Base-by-base conservation (phyloP, 2,888 invertebrate genomes). In the Dimorphilus gyrociliatus region DNA sequence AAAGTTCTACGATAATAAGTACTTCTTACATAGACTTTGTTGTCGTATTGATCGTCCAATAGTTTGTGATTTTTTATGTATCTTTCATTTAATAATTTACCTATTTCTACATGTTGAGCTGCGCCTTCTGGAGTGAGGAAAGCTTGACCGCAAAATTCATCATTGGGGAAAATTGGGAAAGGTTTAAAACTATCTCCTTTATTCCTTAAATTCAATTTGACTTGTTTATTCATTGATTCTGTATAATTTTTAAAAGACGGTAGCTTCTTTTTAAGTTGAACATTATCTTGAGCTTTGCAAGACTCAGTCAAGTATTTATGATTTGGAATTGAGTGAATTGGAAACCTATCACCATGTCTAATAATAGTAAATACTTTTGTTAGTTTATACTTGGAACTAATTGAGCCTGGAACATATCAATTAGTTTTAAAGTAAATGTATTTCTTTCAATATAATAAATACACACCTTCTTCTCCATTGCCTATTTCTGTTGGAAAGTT, bases 261-360 rank as follows among this genome's bases (percentile, higher is more conserved):
- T 17, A 37, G 26, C 13, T 19, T 13, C 12, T 12, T 25, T 25
- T 13, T 24, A 16, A 29, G 21, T n/a, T 24, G 18, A 7, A 15
- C 18, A 19, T 25, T 12, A 4, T 24, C 19, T 10, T 19, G 14
- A n/a, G 41, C 45, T 23, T 76, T 76, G 57, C 86, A 88, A 39
- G 81, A 76, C 13, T 86, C 69, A 30, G 71, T 71, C 29, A 76
- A 74, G 23, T 34, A 33, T 5, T 33, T 27, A 16, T 81, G 76
- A 35, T 77, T 78, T 30, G 75, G 71, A 1, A 88, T 72, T 52
- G 81, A 79, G 7, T 80, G 76, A 39, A 88, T 67, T 0, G 86
- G 81, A 0, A 85, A 82, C 28, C 88, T 68, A 56, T 86, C 86
- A 0, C 88, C 88, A 55, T 88, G 88, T 12, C 88, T 69, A 3